A percentile compares a stretch with the other conserved stretches of the same genome.
Evolutionary conservation across 2,113 vertebrate species (phyloP).

Genomic region (Paramisgurnus dabryanus): DNA sequence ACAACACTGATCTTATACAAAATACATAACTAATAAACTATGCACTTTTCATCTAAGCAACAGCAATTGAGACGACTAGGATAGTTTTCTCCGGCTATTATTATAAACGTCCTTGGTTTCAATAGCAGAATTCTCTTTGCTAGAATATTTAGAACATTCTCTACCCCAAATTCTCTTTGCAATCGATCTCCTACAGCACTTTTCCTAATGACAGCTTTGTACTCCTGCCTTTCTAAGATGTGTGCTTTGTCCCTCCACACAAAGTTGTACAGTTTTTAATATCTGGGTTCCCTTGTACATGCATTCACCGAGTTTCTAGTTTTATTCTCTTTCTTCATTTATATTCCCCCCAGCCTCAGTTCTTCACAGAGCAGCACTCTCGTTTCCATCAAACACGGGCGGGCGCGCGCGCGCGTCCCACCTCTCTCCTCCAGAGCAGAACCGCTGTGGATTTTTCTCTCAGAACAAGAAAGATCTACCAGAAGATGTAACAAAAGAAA

Average conservation of each 20-base stretch:
- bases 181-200: not conserved
- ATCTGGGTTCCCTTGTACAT: conserved; percentile 5
- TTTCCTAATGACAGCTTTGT: not conserved
- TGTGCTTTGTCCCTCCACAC: not conserved
- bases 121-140: too few species aligned
- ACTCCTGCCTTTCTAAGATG: not conserved
- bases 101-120: not conserved
- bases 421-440: conserved; percentile 28
- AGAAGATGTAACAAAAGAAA: conserved; percentile 24
- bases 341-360: conserved; percentile 28
- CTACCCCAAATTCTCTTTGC: not conserved
- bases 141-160: not conserved
- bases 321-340: conserved; percentile 33
- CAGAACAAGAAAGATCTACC: conserved; percentile 26
- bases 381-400: conserved; percentile 1
- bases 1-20: too few species aligned
- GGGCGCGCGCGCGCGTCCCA: not conserved
- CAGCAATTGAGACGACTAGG: too few species aligned
- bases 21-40: too few species aligned
- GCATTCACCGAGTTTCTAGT: not conserved
- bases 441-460: conserved; percentile 6
- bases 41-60: too few species aligned
- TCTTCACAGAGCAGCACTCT: conserved; percentile 12
- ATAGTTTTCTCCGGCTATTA: too few species aligned
- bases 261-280: conserved; percentile 1